Conservation (phyloP, 30 jellyfish, hydroid and myxozoan genomes). For the Nemopilema nomurai region DNA sequence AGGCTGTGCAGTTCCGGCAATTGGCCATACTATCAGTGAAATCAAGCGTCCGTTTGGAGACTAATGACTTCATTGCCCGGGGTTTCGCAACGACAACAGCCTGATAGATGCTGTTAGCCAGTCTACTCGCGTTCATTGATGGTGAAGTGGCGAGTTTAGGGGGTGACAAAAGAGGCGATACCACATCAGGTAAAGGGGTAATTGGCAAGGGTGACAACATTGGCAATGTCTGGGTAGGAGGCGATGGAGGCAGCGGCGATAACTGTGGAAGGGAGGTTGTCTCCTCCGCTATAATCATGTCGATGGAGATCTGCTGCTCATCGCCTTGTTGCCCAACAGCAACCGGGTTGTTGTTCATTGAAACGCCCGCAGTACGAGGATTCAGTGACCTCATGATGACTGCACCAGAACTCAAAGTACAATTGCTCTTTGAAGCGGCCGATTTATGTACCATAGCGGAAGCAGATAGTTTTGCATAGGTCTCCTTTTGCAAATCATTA, state of each 20-base stretch:
- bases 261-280: background rate
- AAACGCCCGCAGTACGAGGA: no score
- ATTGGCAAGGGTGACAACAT: constrained; percentile 85
- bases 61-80: constrained; percentile 17
- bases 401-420: no score
- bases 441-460: background rate
- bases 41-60: constrained; percentile 31
- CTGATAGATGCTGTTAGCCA: constrained; percentile 1
- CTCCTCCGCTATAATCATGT: constrained; percentile 20
- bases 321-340: background rate
- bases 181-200: constrained; percentile 78
- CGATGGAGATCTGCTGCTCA: constrained; percentile 15
- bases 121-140: constrained; percentile 37
- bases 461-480: background rate
- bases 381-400: no score
- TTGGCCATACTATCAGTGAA: no score
- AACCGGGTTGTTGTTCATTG: background rate
- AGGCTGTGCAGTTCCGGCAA: no score
- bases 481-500: background rate
- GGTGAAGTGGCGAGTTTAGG: constrained; percentile 79
- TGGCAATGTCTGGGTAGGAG: constrained; percentile 43
- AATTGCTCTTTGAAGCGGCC: no score
- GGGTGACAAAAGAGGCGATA: constrained; percentile 84
- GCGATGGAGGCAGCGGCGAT: constrained; percentile 71
- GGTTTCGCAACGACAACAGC: constrained; percentile 32